phyloP scores from a whole-genome alignment of 2,797 vertebrate genomes.

The Enteromius mattozi region DNA sequence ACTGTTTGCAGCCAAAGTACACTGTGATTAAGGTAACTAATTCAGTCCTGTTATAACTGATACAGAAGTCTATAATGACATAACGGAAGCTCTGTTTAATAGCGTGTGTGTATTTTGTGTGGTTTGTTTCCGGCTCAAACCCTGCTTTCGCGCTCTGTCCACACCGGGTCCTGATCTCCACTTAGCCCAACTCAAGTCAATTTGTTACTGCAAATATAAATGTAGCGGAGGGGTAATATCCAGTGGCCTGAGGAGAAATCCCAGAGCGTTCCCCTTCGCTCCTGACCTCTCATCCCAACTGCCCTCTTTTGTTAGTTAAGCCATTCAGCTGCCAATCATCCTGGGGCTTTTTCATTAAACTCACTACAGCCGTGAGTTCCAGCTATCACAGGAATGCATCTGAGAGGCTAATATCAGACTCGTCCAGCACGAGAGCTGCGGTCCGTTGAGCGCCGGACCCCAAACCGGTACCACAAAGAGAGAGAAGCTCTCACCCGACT shows the following conservation, averaged over 20 bases:
- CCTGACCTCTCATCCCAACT: constrained; percentile 74
- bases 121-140: constrained; percentile 54
- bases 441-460: background rate
- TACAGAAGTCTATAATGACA: background rate
- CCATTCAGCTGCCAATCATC: constrained; percentile 88
- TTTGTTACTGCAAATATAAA: constrained; percentile 88
- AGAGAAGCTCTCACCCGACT: constrained; percentile 53
- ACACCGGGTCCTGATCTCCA: constrained; percentile 80
- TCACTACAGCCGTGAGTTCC: constrained; percentile 76
- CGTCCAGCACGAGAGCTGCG: background rate
- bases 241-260: constrained; percentile 77
- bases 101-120: constrained; percentile 31
- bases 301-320: constrained; percentile 78
- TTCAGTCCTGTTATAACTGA: background rate
- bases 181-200: constrained; percentile 84
- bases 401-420: constrained; percentile 65
- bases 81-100: background rate
- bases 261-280: constrained; percentile 82
- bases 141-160: constrained; percentile 69
- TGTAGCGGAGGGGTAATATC: constrained; percentile 85
- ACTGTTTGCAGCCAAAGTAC: background rate
- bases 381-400: constrained; percentile 70
- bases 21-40: background rate
- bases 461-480: background rate
- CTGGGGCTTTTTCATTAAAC: constrained; percentile 83